These are phyloP conservation scores for Vireo altiloquus DNA, from an alignment of 2,113 vertebrate species.

Conservation along the genomic window DNA sequence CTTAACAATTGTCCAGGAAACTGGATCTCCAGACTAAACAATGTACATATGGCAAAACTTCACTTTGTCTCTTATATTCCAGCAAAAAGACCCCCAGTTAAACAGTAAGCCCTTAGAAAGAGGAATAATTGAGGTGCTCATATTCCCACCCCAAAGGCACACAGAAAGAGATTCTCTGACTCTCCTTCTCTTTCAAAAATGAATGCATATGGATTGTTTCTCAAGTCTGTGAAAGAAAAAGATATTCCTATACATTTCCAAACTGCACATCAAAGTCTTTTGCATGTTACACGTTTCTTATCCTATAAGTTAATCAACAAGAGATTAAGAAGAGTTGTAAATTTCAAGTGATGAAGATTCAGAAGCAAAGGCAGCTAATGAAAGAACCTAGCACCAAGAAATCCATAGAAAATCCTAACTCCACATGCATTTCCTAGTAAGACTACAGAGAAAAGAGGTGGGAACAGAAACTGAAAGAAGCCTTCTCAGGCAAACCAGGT, in stretches of 20 bases:
- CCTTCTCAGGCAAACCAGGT: background rate
- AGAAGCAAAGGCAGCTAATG: background rate
- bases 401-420: background rate
- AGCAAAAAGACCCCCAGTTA: background rate
- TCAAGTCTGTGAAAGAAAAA: background rate
- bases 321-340: background rate
- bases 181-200: background rate
- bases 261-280: background rate
- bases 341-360: background rate
- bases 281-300: background rate
- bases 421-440: background rate
- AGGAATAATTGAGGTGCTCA: fast-evolving
- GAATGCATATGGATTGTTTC: background rate
- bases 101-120: background rate
- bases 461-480: background rate
- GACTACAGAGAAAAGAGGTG: background rate
- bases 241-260: background rate
- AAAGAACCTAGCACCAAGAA: background rate
- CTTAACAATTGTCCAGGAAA: background rate
- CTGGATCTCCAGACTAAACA: background rate
- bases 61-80: background rate
- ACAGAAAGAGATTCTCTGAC: background rate
- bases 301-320: background rate
- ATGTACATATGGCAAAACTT: background rate
- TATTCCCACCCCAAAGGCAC: background rate